Evolutionary conservation across 2,888 invertebrate genomes (phyloP), one percentile per base, ranked within the genome.

Genomic region (Pristionchus arcanus): DNA sequence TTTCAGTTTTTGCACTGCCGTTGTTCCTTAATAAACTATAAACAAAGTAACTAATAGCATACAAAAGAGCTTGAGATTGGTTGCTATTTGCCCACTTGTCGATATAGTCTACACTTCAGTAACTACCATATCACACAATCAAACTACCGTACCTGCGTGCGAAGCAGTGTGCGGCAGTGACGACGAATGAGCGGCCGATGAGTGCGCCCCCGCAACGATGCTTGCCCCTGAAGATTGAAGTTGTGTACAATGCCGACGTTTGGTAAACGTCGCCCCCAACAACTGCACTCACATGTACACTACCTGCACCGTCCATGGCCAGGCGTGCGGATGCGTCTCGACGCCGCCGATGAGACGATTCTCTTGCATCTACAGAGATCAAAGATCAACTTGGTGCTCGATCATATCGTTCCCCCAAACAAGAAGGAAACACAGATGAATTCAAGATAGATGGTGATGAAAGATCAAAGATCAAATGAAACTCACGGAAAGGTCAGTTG

Each of bases 151-250:
- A 94, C 93, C 92, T 91, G 91, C 91, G 91, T 16, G 91, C 91
- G 90, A 94, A 93, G 90, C 94, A 94, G 88, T 94, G 94, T 5
- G 94, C 94, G 21, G 94, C 94, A 34, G 94, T 94, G 85, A 94
- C 91, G 55, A 95, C 93, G 87, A 93, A 94, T 42, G 92, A 91
- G 2, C 90, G 68, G 68, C 92, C 92, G 89, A 94, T 93, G 66
- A 94, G 89, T 13, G 93, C 92, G 28, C 93, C 94, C 21, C 94
- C 94, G 87, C 94, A 94, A 42, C 90, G 90, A 87, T 92, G 91
- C 34, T 63, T 85, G 59, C 63, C 74, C 53, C 84, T 90, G 90
- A 28, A 37, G 11, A 42, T 25, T 49, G 11, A 13, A 2, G 49
- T 81, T 49, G 49, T 49, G 28, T 37, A 31, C 31, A 13, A 59